Conservation (phyloP, 2,113 vertebrate species). For the Chloropsis cyanopogon region DNA sequence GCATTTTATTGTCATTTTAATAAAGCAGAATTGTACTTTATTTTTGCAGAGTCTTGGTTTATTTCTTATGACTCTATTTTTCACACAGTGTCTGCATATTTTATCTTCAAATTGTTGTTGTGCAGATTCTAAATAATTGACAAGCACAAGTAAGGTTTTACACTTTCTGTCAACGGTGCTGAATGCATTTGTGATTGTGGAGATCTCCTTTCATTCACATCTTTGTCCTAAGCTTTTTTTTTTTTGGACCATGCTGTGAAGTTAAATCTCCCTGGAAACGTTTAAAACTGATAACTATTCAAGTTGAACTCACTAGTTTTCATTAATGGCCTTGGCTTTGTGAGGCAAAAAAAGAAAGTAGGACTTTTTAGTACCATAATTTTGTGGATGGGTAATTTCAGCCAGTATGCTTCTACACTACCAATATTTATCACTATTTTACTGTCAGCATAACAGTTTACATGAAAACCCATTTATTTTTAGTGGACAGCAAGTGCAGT, state of each 20-base stretch:
- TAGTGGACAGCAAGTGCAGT: not conserved
- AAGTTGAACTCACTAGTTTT: not conserved
- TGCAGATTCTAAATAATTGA: not conserved
- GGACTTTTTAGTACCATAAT: not conserved
- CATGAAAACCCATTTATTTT: not conserved
- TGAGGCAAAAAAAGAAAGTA: not conserved
- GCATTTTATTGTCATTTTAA: not conserved
- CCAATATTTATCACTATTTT: not conserved
- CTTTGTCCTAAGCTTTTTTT: not conserved
- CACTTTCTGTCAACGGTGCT: not conserved
- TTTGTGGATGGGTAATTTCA: not conserved
- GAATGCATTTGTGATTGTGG: not conserved
- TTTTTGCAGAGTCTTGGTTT: not conserved
- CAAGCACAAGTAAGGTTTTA: not conserved
- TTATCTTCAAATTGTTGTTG: not conserved
- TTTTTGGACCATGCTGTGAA: not conserved
- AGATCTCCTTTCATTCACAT: not conserved
- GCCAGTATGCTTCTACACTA: not conserved
- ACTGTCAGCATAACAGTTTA: not conserved
- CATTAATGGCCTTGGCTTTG: not conserved
- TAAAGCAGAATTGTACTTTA: not conserved
- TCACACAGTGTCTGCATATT: not conserved
- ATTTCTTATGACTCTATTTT: not conserved
- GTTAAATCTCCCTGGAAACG: not conserved
- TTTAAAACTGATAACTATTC: not conserved